Conservation (phyloP, 2,797 vertebrate genomes). For the Dipus sagitta region DNA sequence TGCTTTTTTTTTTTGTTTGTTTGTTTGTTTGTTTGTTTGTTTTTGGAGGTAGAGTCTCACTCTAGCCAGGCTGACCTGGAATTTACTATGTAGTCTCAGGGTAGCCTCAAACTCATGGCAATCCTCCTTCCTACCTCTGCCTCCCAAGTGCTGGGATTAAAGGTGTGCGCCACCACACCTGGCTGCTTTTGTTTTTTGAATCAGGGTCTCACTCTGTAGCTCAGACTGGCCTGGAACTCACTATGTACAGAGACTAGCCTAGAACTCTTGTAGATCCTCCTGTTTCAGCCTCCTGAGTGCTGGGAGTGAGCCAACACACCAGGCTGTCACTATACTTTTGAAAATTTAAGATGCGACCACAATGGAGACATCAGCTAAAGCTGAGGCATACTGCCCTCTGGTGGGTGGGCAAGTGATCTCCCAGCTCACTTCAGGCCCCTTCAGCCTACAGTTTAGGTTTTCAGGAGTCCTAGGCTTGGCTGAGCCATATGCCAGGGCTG, state of each 20-base stretch:
- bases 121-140: too few relatives aligned
- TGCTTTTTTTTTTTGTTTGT: not conserved
- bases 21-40: too few relatives aligned
- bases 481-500: not conserved
- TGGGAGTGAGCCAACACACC: not conserved
- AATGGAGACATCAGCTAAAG: not conserved
- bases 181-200: not conserved
- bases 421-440: not conserved
- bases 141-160: too few relatives aligned
- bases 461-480: not conserved
- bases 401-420: not conserved
- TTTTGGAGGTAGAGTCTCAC: too few relatives aligned
- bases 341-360: not conserved
- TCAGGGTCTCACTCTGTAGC: not conserved
- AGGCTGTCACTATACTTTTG: constrained; percentile 5
- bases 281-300: not conserved
- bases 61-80: too few relatives aligned
- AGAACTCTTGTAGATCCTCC: not conserved
- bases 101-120: too few relatives aligned
- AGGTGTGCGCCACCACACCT: too few relatives aligned
- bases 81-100: too few relatives aligned
- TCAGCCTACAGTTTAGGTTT: not conserved
- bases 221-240: not conserved
- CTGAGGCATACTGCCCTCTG: constrained; percentile 41
- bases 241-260: not conserved